Evolutionary conservation across 2,797 vertebrate species (phyloP).

Genomic region (Leptatherina wallacei): DNA sequence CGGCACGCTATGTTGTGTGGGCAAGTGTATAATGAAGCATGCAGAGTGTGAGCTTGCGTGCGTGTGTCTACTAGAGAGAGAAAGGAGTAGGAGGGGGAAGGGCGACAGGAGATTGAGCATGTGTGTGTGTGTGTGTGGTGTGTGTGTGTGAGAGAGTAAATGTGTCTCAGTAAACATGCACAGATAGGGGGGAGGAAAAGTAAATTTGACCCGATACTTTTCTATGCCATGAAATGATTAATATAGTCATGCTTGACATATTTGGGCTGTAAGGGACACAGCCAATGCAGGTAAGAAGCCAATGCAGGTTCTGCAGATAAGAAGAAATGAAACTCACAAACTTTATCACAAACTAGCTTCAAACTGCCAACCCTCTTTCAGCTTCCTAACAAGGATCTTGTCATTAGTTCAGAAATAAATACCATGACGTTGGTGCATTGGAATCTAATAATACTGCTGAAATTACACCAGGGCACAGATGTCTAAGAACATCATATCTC

Average conservation of each 20-base stretch:
- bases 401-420: neutral
- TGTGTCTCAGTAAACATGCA: slow-evolving; percentile 31
- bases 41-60: slow-evolving; percentile 70
- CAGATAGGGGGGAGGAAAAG: slow-evolving; percentile 47
- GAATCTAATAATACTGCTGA: neutral
- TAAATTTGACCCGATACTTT: slow-evolving; percentile 65
- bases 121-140: slow-evolving; percentile 26
- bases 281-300: slow-evolving; percentile 28
- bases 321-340: neutral
- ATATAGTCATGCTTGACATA: slow-evolving; percentile 71
- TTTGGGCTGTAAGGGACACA: slow-evolving; percentile 38
- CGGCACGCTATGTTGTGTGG: slow-evolving; percentile 81
- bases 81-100: slow-evolving; percentile 26
- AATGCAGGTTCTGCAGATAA: neutral
- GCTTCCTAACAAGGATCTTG: neutral
- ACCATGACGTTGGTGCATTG: neutral
- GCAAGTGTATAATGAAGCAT: slow-evolving; percentile 79
- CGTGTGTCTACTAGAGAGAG: slow-evolving; percentile 38
- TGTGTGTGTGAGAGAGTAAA: slow-evolving; percentile 37
- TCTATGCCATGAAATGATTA: slow-evolving; percentile 70
- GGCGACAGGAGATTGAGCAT: slow-evolving; percentile 38
- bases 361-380: neutral
- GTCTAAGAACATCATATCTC: neutral
- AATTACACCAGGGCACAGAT: neutral
- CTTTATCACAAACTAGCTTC: neutral